These are phyloP conservation scores for Diabrotica undecimpunctata DNA, from an alignment of 1,140 invertebrate genomes.

Conservation along the genomic window DNA sequence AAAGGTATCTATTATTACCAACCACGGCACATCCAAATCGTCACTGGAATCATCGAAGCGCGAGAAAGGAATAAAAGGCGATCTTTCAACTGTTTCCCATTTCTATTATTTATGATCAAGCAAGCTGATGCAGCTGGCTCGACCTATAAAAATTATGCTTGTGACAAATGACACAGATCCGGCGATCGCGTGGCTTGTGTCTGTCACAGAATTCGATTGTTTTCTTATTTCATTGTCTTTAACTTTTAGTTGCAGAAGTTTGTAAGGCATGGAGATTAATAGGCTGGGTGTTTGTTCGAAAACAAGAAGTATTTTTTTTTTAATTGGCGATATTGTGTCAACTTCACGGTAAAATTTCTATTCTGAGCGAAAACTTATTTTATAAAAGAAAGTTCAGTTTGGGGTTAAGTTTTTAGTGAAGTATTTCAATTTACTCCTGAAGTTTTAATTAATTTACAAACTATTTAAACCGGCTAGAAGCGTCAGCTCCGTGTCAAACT, in stretches of 20 bases:
- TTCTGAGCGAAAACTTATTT: too few species aligned
- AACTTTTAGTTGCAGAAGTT: conserved; percentile 9
- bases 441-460: too few species aligned
- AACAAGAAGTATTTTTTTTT: too few species aligned
- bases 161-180: conserved; percentile 27
- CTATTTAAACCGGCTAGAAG: too few species aligned
- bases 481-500: too few species aligned
- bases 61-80: conserved; percentile 30
- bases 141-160: conserved; percentile 24
- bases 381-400: too few species aligned
- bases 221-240: conserved; percentile 22
- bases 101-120: conserved; percentile 35
- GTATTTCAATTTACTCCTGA: too few species aligned
- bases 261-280: background rate
- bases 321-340: too few species aligned
- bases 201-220: conserved; percentile 21
- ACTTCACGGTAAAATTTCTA: too few species aligned
- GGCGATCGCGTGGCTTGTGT: conserved; percentile 28
- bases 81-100: conserved; percentile 28
- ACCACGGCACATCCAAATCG: background rate
- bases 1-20: conserved; percentile 32
- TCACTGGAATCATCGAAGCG: conserved; percentile 30
- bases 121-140: conserved; percentile 29
- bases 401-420: too few species aligned
- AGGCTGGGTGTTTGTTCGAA: background rate